phyloP scores from a whole-genome alignment of 2,888 invertebrate species.

The Zhengitettix transpicula region DNA sequence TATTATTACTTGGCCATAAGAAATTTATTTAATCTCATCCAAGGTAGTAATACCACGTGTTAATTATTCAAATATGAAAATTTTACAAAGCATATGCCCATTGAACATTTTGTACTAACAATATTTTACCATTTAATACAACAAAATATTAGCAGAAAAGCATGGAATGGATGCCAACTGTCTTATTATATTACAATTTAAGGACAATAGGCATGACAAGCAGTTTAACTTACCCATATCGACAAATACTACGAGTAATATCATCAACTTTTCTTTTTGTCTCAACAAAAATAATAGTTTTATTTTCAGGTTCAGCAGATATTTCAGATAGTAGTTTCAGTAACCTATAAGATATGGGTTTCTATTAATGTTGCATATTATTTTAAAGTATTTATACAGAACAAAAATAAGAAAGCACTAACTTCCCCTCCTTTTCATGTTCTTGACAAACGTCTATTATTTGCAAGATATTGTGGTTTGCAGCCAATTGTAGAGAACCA shows the following conservation, averaged over 20 bases:
- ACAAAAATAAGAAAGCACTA: neutral
- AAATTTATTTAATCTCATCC: no score
- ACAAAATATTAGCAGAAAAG: no score
- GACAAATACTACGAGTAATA: constrained; percentile 73
- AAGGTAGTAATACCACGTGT: no score
- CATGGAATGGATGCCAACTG: no score
- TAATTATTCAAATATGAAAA: no score
- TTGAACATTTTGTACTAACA: no score
- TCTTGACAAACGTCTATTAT: constrained; percentile 88
- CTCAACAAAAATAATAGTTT: constrained; percentile 95
- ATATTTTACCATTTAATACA: no score
- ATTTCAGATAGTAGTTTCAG: constrained; percentile 80
- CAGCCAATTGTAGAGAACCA: constrained; percentile 84
- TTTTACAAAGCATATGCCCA: no score
- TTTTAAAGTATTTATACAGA: neutral
- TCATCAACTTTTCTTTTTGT: constrained; percentile 94
- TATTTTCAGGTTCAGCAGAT: constrained; percentile 82
- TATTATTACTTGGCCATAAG: no score
- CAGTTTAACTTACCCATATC: constrained; percentile 53
- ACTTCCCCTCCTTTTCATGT: constrained; percentile 62
- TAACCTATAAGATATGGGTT: constrained; percentile 28
- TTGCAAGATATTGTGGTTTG: constrained; percentile 86
- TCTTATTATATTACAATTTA: no score
- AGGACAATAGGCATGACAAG: neutral
- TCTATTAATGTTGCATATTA: neutral